Base-by-base conservation (phyloP, 2,113 vertebrate species). In the Chloropsis hardwickii region DNA sequence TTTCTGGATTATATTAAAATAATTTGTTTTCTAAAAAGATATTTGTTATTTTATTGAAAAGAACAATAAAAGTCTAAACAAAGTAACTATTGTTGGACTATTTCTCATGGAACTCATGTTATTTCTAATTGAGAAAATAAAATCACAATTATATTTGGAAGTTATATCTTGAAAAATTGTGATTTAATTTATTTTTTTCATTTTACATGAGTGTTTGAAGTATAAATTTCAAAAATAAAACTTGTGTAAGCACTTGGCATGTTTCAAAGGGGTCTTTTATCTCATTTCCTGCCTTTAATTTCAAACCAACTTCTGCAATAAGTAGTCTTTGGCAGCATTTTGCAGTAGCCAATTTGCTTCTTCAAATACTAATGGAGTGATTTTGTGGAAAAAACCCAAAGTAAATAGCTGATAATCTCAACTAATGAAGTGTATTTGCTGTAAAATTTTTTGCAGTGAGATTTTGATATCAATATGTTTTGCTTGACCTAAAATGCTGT, bases 221-320 rank as follows among this genome's bases (percentile, higher is more conserved):
- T 25, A 48, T 39, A 78, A 67, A 47, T 86, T 74, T 74, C 18
- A 83, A 10, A 81, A 78, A 84, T 40, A 84, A 66, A 86, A 48
- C 25, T 71, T 33, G 2, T 57, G 40, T 48, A 86, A 81, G 65
- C 27, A 70, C 24, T 91, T 91, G 83, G 47, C 61, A 74, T 51
- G 40, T 71, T 93, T 92, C 44, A 92, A 81, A 88, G 7, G 5
- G 2, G 33, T 94, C 92, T 91, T 92, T 86, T 27, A 93, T 81
- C 65, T 92, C 17, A 84, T 78, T 94, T 95, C 83, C 83, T 95
- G 88, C 33, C 72, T 94, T 94, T 74, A 88, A 84, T 92, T 92
- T 94, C 56, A 86, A 95, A 88, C 27, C 42, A 86, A 60, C 17
- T 83, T 86, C 64, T 93, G 42, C 66, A 90, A 33, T 58, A 77